phyloP scores from a whole-genome alignment of 2,113 vertebrate species.

The Pedionomus torquatus region DNA sequence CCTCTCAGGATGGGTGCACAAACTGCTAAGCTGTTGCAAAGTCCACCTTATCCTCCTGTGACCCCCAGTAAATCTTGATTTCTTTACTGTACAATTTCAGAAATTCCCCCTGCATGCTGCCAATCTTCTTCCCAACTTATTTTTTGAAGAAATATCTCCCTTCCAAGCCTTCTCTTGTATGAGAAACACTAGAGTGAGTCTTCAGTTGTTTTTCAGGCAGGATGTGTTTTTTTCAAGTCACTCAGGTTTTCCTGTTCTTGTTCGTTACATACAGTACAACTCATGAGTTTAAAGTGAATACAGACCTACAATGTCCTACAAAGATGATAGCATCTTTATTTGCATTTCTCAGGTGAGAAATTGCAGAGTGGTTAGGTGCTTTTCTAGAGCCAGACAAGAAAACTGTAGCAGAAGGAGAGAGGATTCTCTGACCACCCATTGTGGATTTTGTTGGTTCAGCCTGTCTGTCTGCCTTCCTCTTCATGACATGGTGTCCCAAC shows the following conservation, averaged over 20 bases:
- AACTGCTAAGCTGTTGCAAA: background rate
- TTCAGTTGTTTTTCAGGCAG: background rate
- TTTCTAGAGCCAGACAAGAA: background rate
- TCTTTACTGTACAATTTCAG: background rate
- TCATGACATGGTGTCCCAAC: background rate
- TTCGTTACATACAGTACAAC: background rate
- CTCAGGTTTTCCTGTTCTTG: background rate
- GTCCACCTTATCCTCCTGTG: background rate
- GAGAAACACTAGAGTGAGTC: background rate
- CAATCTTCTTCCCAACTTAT: background rate
- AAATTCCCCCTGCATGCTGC: background rate
- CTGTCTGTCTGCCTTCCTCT: background rate
- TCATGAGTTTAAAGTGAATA: background rate
- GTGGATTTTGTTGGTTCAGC: background rate
- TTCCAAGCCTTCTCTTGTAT: background rate
- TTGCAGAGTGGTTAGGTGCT: rapidly evolving
- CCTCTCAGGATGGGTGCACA: background rate
- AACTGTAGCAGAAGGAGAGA: background rate
- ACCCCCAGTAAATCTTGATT: background rate
- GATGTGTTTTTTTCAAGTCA: background rate
- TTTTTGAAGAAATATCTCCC: background rate
- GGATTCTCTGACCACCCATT: rapidly evolving
- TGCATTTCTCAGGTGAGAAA: background rate
- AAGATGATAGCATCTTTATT: background rate
- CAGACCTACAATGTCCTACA: background rate